These are phyloP conservation scores for Protomyctophum bolini DNA, from an alignment of 2,113 vertebrate species.

Conservation along the genomic window DNA sequence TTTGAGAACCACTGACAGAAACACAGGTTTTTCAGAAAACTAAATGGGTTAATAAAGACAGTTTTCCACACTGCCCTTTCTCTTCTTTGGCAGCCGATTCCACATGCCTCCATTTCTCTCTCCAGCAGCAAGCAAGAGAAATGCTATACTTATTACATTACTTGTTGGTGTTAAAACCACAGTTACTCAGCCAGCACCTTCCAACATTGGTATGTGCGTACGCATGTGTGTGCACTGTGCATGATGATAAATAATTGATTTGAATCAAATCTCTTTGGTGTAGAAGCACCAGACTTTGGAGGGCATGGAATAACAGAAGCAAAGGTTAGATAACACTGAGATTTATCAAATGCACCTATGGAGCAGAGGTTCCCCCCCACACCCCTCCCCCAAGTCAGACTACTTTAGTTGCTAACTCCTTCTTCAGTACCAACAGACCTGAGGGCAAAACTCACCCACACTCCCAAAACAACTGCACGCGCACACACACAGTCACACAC, in stretches of 20 bases:
- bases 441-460: slow-evolving; percentile 1
- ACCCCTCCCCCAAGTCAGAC: not conserved
- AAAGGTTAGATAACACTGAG: slow-evolving; percentile 49
- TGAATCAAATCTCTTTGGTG: slow-evolving; percentile 60
- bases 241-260: slow-evolving; percentile 65
- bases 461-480: not conserved
- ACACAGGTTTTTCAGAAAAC: too few species aligned
- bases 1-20: too few species aligned
- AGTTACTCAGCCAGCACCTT: too few species aligned
- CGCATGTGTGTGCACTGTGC: not conserved
- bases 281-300: slow-evolving; percentile 46
- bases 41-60: too few species aligned
- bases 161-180: too few species aligned
- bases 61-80: too few species aligned
- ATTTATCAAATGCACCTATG: slow-evolving; percentile 54
- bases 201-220: too few species aligned
- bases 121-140: too few species aligned
- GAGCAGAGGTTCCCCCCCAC: too few species aligned
- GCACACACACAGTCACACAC: not conserved
- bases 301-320: slow-evolving; percentile 41
- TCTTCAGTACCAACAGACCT: slow-evolving; percentile 28
- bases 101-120: too few species aligned
- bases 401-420: slow-evolving; percentile 24
- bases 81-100: too few species aligned
- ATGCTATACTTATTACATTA: too few species aligned